Base-by-base conservation (phyloP, 2,797 vertebrate species). In the Borostomias antarcticus region DNA sequence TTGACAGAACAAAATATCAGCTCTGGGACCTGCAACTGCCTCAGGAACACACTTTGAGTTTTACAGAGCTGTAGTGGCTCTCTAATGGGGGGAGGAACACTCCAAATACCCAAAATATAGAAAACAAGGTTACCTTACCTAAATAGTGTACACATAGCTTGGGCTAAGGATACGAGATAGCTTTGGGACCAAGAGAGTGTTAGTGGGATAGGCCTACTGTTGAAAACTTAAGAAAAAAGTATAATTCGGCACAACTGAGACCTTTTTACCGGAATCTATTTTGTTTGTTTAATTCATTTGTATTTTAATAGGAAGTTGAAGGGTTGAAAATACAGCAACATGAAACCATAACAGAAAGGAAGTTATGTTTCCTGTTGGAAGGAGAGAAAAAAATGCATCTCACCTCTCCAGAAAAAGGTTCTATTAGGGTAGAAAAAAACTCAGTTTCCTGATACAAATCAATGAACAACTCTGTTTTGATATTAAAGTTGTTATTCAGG, bases 401-500 rank as follows among this genome's bases (percentile, higher is more conserved):
- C 48, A 67, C 66, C 71, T 68, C 50, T 47, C 54, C 19, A 65
- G 56, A 74, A 68, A 70, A 57, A 61, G 70, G 59, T 28, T 25
- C 71, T 25, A 54, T 29, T 8, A 30, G 66, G 70, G 74, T 66
- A 28, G 21, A 40, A 28, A 66, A 58, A 76, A 74, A 74, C 63
- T 64, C 54, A 30, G 50, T 78, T 81, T 77, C 64, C 75, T 83
- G 77, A 88, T 84, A 78, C 35, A 76, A 77, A 88, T 89, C 82
- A 85, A 86, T 77, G 78, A 72, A 50, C 64, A 84, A 78, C 72
- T 58, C 69, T 58, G 66, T 88, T 91, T 82, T 81, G 62, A 85
- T 87, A 83, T 86, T 28, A 80, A 89, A 85, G 63, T 33, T 84
- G 69, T 85, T 84, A 82, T 87, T 83, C 80, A 80, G 84, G 86